phyloP scores from a whole-genome alignment of 1,140 invertebrate genomes.

The Holotrichia oblita region DNA sequence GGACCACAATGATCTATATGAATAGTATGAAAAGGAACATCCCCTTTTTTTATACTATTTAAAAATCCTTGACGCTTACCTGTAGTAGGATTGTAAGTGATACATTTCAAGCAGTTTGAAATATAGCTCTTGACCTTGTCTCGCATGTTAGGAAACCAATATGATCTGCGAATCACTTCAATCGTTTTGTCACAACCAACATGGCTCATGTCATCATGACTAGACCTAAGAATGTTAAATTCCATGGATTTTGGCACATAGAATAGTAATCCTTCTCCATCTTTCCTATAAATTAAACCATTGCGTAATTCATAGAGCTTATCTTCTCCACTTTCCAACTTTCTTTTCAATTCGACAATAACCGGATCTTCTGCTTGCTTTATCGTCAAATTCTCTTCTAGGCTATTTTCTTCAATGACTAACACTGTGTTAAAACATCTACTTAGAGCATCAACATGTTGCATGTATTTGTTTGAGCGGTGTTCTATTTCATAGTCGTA shows the following conservation, averaged over 20 bases:
- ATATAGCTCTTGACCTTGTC: conserved; percentile 48
- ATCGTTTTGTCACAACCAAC: conserved; percentile 50
- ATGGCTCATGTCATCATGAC: conserved; percentile 54
- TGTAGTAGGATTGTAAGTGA: conserved; percentile 49
- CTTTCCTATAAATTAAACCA: conserved; percentile 41
- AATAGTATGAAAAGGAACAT: conserved; percentile 52
- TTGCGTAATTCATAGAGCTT: conserved; percentile 43
- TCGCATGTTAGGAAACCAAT: conserved; percentile 55
- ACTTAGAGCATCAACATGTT: conserved; percentile 50
- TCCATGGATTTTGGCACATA: conserved; percentile 53
- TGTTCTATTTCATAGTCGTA: conserved; percentile 50
- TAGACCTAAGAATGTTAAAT: conserved; percentile 44
- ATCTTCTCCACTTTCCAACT: conserved; percentile 39
- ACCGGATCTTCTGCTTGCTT: not conserved
- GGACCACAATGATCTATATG: conserved; percentile 57
- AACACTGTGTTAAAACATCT: conserved; percentile 10
- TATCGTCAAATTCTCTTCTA: conserved; percentile 11
- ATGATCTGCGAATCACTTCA: conserved; percentile 45
- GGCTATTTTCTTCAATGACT: not conserved
- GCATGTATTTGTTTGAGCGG: conserved; percentile 42
- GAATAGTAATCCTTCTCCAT: conserved; percentile 45
- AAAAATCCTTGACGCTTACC: conserved; percentile 52
- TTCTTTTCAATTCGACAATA: conserved; percentile 7
- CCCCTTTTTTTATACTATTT: conserved; percentile 52
- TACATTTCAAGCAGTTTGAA: conserved; percentile 53